Percentiles rank a stretch among this genome's conserved stretches.
phyloP scores from a whole-genome alignment of 2,113 vertebrate species.

The Xenopus borealis region DNA sequence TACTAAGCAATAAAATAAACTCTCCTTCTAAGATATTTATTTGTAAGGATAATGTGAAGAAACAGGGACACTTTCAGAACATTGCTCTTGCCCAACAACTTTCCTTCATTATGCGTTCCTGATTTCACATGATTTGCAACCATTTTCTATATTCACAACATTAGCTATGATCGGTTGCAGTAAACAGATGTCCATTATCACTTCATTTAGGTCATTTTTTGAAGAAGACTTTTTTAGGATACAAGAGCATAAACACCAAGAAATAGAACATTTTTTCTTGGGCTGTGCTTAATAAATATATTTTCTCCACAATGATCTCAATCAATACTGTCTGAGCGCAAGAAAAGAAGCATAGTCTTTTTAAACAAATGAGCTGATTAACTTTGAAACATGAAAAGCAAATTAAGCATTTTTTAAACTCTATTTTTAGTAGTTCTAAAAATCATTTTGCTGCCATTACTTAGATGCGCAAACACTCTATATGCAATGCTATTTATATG shows the following conservation, averaged over 20 bases:
- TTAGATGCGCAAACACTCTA: conserved; percentile 49
- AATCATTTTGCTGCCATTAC: conserved; percentile 49
- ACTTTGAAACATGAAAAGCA: conserved; percentile 53
- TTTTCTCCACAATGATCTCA: conserved; percentile 35
- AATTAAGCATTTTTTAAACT: conserved; percentile 49
- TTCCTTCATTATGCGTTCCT: no score
- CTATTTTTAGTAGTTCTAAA: conserved; percentile 61
- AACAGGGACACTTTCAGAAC: no score
- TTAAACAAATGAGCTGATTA: conserved; percentile 55
- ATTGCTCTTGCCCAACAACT: no score
- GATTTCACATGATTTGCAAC: no score
- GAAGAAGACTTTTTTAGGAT: background rate
- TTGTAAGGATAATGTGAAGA: no score
- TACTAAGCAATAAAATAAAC: no score
- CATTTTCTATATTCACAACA: no score
- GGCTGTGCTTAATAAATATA: conserved; percentile 35
- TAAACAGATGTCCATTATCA: background rate
- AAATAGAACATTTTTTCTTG: background rate
- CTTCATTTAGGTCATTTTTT: background rate
- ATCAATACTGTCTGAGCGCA: conserved; percentile 44
- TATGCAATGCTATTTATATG: conserved; percentile 54
- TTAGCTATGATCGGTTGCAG: background rate
- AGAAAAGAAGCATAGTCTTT: conserved; percentile 30
- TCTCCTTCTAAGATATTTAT: no score
- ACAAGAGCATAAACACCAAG: background rate